A percentile compares a stretch with the other conserved stretches of the same genome.
phyloP scores from a whole-genome alignment of 1,140 invertebrate genomes.

The Drosophila auraria region DNA sequence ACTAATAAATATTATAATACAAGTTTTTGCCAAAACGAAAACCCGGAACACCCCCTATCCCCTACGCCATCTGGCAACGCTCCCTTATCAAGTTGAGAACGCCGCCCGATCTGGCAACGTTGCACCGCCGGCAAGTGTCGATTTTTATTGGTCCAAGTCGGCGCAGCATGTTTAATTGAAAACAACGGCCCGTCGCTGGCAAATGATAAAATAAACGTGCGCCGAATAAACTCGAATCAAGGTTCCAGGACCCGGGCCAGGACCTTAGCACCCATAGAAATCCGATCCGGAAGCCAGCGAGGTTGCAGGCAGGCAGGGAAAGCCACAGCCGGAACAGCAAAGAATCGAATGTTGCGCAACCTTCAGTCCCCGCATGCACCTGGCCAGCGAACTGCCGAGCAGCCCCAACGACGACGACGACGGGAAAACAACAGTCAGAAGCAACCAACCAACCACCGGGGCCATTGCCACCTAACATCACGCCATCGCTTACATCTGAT shows the following conservation, averaged over 20 bases:
- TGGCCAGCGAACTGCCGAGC: slow-evolving; percentile 25
- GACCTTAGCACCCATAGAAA: not conserved
- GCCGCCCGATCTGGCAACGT: slow-evolving; percentile 3
- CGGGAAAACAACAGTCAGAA: slow-evolving; percentile 17
- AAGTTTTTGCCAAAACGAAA: too few species aligned
- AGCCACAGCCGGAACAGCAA: not conserved
- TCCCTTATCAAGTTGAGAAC: slow-evolving; percentile 23
- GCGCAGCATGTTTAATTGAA: slow-evolving; percentile 70
- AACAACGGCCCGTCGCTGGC: slow-evolving; percentile 40
- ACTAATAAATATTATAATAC: not conserved
- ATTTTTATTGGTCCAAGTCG: slow-evolving; percentile 49
- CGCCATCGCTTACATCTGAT: slow-evolving; percentile 66
- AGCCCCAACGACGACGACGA: slow-evolving; percentile 29
- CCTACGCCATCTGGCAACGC: slow-evolving; percentile 12
- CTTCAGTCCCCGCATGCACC: slow-evolving; percentile 59
- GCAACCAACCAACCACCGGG: slow-evolving; percentile 58
- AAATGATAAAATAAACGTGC: slow-evolving; percentile 70
- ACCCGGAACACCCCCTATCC: not conserved
- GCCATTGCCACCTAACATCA: slow-evolving; percentile 53
- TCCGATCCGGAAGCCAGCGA: not conserved
- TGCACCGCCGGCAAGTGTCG: slow-evolving; percentile 49
- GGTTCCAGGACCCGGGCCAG: slow-evolving; percentile 9
- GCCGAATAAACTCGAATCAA: slow-evolving; percentile 21
- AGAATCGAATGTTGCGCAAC: slow-evolving; percentile 77
- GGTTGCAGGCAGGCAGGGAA: slow-evolving; percentile 5